These are phyloP conservation scores for Drosophila tropicalis DNA, from an alignment of 1,140 invertebrate species.

Conservation along the genomic window DNA sequence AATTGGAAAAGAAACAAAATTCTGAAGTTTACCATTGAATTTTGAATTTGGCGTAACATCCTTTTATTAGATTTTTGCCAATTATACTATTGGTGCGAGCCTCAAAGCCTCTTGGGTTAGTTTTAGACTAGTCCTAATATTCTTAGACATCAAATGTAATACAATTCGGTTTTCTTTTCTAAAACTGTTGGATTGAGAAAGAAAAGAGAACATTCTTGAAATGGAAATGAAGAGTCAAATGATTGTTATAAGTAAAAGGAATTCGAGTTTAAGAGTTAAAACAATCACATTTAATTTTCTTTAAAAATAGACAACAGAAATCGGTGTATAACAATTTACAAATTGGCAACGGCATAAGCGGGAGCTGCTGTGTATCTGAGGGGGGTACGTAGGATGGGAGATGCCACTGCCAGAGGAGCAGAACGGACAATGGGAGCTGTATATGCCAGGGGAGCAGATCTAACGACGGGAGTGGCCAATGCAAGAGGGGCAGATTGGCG, in stretches of 20 bases:
- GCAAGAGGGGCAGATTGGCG: slow-evolving; percentile 63
- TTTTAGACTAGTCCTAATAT: too few species aligned
- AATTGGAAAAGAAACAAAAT: too few species aligned
- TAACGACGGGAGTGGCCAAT: slow-evolving; percentile 42
- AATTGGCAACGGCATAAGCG: slow-evolving; percentile 57
- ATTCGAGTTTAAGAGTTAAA: slow-evolving; percentile 22
- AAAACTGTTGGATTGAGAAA: too few species aligned
- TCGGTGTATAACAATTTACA: slow-evolving; percentile 39
- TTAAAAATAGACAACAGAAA: slow-evolving; percentile 30
- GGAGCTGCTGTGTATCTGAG: slow-evolving; percentile 62
- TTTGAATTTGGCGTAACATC: too few species aligned
- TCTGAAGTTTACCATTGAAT: too few species aligned
- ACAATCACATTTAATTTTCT: slow-evolving; percentile 67
- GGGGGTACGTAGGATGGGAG: slow-evolving; percentile 57
- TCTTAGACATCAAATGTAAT: too few species aligned
- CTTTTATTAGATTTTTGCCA: too few species aligned
- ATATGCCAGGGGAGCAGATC: slow-evolving; percentile 62
- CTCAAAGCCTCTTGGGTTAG: too few species aligned
- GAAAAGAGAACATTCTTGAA: too few species aligned
- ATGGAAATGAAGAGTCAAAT: too few species aligned
- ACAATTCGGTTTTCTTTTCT: too few species aligned
- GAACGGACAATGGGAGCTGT: slow-evolving; percentile 65
- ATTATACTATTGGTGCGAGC: too few species aligned
- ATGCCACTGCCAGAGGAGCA: slow-evolving; percentile 55
- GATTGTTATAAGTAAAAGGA: not conserved